A percentile compares a stretch with the other conserved stretches of the same genome.
phyloP scores from a whole-genome alignment of 2,113 vertebrate species.

The Nipponia nippon region DNA sequence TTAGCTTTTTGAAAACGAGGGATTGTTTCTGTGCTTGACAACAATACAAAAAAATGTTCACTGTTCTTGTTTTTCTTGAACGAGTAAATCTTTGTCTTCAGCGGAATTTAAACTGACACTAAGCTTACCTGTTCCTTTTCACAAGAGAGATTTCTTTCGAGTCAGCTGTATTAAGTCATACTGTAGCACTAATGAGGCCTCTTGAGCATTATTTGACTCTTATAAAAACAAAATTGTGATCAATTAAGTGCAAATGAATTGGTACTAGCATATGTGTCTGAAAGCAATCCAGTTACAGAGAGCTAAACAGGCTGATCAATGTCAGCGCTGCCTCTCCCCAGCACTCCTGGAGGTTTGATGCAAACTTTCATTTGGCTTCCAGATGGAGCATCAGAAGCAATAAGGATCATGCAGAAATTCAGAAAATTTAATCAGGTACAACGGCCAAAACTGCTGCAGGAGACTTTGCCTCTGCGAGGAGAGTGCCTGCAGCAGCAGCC shows the following conservation, averaged over 20 bases:
- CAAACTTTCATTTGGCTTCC: not conserved
- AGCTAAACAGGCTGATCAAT: not conserved
- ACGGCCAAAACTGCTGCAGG: not conserved
- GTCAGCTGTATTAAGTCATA: constrained; percentile 1
- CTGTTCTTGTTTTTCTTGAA: not conserved
- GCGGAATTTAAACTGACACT: not conserved
- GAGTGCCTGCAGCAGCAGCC: not conserved
- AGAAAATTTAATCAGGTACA: not conserved
- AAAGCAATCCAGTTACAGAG: not conserved
- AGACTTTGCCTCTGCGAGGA: not conserved
- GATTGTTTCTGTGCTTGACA: not conserved
- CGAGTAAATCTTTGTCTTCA: not conserved
- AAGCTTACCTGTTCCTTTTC: not conserved
- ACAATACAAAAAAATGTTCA: not conserved
- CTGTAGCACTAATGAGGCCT: constrained; percentile 51
- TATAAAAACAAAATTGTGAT: constrained; percentile 43
- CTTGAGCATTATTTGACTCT: constrained; percentile 38
- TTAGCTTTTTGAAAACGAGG: not conserved
- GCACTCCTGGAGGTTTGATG: not conserved
- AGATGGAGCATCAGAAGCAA: not conserved
- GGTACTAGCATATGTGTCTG: constrained; percentile 1
- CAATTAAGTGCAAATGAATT: constrained; percentile 57
- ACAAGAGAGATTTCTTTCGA: not conserved
- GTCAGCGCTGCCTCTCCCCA: not conserved
- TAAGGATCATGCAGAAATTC: not conserved